Base-by-base conservation (phyloP, 1,140 invertebrate genomes). In the Lordiphosa clarofinis region DNA sequence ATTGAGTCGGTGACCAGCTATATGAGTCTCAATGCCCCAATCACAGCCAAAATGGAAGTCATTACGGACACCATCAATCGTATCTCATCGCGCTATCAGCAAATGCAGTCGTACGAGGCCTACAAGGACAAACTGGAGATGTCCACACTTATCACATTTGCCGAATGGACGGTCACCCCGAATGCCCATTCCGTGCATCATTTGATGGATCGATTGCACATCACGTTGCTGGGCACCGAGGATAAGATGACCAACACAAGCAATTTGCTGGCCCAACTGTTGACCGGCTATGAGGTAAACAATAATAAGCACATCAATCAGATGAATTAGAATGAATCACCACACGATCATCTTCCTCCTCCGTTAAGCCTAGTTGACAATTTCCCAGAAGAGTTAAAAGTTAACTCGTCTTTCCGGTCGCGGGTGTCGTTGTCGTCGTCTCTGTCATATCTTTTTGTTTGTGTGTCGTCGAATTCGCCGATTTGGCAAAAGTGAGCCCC, bases 121-220 rank as follows among this genome's bases (percentile, higher is more conserved):
- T 37, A 90, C 9, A 88, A 90, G 46, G 90, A 89, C 35, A 87
- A 91, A 28, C 89, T 92, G 33, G 94, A 95, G 75, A 86, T 87
- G 33, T 90, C 89, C 38, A 95, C 94, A 0, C 69, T 95, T 21
- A 88, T 93, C 67, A 91, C 93, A 65, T 95, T 95, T 65, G 94
- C 94, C 0, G 89, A 89, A 37, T 91, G 90, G 76, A 92, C 92
- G 4, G 92, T 94, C 0, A 92, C 93, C 0, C 92, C 93, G 38
- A 91, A 91, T 58, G 82, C 91, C 0, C 89, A 91, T 28, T 93
- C 93, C 1, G 87, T 95, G 21, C 90, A 92, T 11, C 91, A 91
- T 54, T 67, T 94, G n/a, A 81, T 95, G 42, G 92, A 94, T 68
- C 90, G 91, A 1, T 90, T 95, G 9, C 93, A 95, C 75, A 88